Base-by-base conservation (phyloP, 1,140 invertebrate species). In the Nasonia longicornis region DNA sequence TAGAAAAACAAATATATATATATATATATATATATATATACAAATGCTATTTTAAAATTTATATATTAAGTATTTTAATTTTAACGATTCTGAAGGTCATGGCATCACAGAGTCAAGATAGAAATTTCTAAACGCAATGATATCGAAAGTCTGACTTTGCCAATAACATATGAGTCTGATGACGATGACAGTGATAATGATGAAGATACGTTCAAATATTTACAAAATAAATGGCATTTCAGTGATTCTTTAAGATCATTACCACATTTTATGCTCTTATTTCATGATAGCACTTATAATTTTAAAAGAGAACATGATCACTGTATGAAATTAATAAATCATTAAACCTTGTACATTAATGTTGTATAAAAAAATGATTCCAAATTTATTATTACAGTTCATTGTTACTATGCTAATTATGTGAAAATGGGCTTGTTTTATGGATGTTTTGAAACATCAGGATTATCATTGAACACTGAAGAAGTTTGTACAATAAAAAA, bases 161-260 rank as follows among this genome's bases (percentile, higher is more conserved):
- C 67, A 35, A n/a, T 69, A 69, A 29, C 12, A n/a, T 69, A 12
- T 16, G 66, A 69, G 11, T 14, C 20, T 22, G 31, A 26, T 29
- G 22, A 69, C 20, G 29, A 29, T 22, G 67, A 35, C 12, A 69
- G 67, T 35, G 31, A 69, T 35, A 26, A 69, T 69, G 67, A 69
- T 69, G 67, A 29, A 69, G 67, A 69, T 26, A 26, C 20, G 0
- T 14, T 35, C 26, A 69, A 69, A 22, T 69, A 69, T 16, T 69
- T 69, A 42, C 38, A 42, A 35, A 69, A 10, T 22, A 69, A 35
- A 29, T 69, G 67, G 67, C 67, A 69, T 69, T 7, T 69, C n/a
- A 29, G 67, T 35, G 67, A 69, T 69, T 22, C n/a, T 22, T 35
- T 69, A 8, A 26, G 67, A 69, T 69, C 67, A 12, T 22, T 69